phyloP scores from a whole-genome alignment of 2,888 invertebrate species.

The Lypha dubia region DNA sequence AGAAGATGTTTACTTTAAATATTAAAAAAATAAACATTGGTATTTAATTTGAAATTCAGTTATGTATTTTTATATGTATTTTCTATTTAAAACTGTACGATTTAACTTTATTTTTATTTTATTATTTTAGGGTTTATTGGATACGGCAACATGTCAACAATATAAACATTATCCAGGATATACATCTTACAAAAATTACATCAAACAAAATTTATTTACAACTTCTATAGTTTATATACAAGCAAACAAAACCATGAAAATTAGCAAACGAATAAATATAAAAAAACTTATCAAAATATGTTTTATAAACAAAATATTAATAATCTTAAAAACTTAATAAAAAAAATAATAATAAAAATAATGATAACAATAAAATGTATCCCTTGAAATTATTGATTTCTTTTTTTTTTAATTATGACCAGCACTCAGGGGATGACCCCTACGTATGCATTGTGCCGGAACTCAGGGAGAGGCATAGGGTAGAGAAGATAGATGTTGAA shows the following conservation, averaged over 20 bases:
- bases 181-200: conserved; percentile 34
- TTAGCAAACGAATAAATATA: conserved; percentile 36
- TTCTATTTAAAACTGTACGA: no score
- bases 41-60: no score
- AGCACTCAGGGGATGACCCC: no score
- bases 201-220: conserved; percentile 49
- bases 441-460: no score
- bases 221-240: conserved; percentile 56
- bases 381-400: neutral
- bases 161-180: conserved; percentile 33
- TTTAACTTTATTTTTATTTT: no score
- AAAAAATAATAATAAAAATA: conserved; percentile 27
- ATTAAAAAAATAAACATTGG: no score
- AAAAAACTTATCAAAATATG: conserved; percentile 48
- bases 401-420: no score
- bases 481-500: no score
- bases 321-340: conserved; percentile 2
- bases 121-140: conserved; percentile 39
- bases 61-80: no score
- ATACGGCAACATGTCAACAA: conserved; percentile 52
- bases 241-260: conserved; percentile 33
- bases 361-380: neutral
- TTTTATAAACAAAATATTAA: conserved; percentile 54
- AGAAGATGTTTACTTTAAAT: no score
- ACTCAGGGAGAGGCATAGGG: no score